Evolutionary conservation across 2,113 vertebrate species (phyloP).

Genomic region (Pontoporia blainvillei): DNA sequence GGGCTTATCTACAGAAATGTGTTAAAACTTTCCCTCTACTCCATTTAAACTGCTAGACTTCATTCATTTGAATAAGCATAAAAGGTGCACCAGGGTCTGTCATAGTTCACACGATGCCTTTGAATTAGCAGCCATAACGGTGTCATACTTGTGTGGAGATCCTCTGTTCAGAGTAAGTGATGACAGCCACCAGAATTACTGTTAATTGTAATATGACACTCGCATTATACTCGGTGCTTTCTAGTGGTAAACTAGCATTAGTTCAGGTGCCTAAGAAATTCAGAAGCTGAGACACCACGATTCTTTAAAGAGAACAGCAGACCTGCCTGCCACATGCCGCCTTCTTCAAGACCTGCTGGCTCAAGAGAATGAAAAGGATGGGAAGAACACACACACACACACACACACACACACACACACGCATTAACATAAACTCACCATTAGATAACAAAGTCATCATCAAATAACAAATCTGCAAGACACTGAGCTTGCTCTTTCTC

Average conservation of each 20-base stretch:
- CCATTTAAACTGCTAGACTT: slow-evolving; percentile 59
- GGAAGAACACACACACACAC: background rate
- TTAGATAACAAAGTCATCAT: background rate
- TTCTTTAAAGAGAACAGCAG: background rate
- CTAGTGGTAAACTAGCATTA: slow-evolving; percentile 71
- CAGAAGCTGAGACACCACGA: background rate
- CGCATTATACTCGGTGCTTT: slow-evolving; percentile 57
- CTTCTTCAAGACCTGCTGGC: background rate
- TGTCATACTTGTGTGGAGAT: slow-evolving; percentile 68
- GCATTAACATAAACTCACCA: background rate
- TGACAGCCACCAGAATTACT: slow-evolving; percentile 80
- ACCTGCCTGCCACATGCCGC: background rate
- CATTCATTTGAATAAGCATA: slow-evolving; percentile 61
- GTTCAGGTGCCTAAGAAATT: slow-evolving; percentile 62
- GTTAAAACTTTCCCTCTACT: slow-evolving; percentile 52
- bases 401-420: accelerated
- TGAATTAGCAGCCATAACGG: slow-evolving; percentile 75
- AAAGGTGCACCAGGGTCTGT: slow-evolving; percentile 56
- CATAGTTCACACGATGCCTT: slow-evolving; percentile 79
- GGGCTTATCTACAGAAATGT: slow-evolving; percentile 48
- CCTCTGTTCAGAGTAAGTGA: slow-evolving; percentile 77
- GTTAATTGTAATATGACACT: slow-evolving; percentile 74
- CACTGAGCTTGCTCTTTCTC: background rate
- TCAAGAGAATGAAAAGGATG: background rate
- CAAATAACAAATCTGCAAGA: background rate